These are phyloP conservation scores for Dolichotis patagonum DNA, from an alignment of 2,113 vertebrate genomes.

Conservation along the genomic window DNA sequence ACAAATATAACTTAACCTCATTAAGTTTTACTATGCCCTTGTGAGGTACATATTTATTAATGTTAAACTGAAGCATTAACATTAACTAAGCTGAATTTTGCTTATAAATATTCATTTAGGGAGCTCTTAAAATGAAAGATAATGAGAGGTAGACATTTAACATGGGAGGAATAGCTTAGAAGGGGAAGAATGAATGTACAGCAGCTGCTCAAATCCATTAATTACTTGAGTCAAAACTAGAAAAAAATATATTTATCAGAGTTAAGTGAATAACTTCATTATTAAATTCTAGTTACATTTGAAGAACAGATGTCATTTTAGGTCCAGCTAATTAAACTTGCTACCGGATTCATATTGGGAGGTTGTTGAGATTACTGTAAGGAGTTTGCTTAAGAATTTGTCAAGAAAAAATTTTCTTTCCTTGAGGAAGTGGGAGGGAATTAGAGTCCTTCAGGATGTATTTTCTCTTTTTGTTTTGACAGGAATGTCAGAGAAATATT, in stretches of 20 bases:
- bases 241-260: background rate
- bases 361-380: background rate
- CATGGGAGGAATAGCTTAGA: background rate
- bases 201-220: background rate
- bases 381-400: background rate
- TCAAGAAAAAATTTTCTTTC: conserved; percentile 15
- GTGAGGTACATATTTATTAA: conserved; percentile 56
- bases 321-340: conserved; percentile 45
- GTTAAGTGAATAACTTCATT: conserved; percentile 24
- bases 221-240: background rate
- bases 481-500: background rate
- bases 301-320: conserved; percentile 16
- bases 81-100: background rate
- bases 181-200: background rate
- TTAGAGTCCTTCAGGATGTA: background rate
- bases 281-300: conserved; percentile 35
- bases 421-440: background rate
- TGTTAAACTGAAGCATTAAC: conserved; percentile 27
- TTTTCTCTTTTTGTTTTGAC: background rate
- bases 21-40: conserved; percentile 58
- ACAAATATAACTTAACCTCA: conserved; percentile 13
- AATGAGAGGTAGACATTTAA: background rate
- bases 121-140: conserved; percentile 9
- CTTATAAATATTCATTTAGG: conserved; percentile 58
- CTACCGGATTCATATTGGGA: background rate